Conservation (phyloP, 2,113 vertebrate genomes). For the Gymnarchus niloticus region DNA sequence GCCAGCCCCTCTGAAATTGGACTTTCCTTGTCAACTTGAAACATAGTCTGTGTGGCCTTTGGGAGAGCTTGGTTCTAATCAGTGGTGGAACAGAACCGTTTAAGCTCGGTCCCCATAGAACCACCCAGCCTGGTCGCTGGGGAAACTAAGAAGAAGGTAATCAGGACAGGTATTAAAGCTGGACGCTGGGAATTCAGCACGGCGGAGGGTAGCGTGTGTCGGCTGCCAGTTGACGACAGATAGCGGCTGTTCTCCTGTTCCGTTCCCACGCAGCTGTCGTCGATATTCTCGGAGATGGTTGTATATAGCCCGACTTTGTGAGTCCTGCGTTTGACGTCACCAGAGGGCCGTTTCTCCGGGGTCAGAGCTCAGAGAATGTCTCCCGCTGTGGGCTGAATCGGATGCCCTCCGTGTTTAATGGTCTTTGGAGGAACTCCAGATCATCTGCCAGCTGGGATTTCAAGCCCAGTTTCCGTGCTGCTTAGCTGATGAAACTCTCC, state of each 20-base stretch:
- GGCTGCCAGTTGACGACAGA: not conserved
- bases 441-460: slow-evolving; percentile 52
- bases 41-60: slow-evolving; percentile 1
- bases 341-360: not conserved
- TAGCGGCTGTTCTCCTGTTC: not conserved
- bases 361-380: not conserved
- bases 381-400: not conserved
- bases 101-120: not conserved
- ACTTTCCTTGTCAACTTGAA: not conserved
- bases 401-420: slow-evolving; percentile 48
- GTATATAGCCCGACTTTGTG: not conserved
- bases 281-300: not conserved
- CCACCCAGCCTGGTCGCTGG: not conserved
- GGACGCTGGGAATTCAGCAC: slow-evolving; percentile 43
- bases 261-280: slow-evolving; percentile 51
- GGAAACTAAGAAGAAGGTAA: not conserved
- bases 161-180: slow-evolving; percentile 11
- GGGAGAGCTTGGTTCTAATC: slow-evolving; percentile 38
- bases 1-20: slow-evolving; percentile 47
- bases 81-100: not conserved
- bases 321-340: not conserved
- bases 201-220: slow-evolving; percentile 17
- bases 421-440: slow-evolving; percentile 54
- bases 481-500: slow-evolving; percentile 23
- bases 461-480: slow-evolving; percentile 38